Evolutionary conservation across 2,888 invertebrate genomes (phyloP), one percentile per base, ranked within the genome.

Genomic region (Stenodera caucasica): DNA sequence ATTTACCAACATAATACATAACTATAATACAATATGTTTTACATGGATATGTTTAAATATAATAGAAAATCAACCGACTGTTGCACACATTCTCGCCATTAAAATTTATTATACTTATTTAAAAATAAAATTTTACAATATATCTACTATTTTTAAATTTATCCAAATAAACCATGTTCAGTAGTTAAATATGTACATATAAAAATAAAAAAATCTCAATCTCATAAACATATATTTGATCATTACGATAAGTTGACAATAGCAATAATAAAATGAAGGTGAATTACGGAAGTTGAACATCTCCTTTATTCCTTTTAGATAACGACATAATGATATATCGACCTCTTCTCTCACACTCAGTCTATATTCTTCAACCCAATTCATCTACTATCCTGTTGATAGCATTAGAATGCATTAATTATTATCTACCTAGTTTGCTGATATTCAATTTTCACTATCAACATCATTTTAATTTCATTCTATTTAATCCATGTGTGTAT

Each of bases 191-290:
- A 18, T 15, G 18, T n/a, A 18, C 32, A 32, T 32, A 12, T n/a
- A 33, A 52, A 5, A 52, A 52, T 52, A 32, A 52, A 32, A n/a
- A 52, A 52, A 26, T 26, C 26, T 26, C 26, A 5, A 26, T n/a
- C 18, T 21, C 26, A 52, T 52, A 52, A 21, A 32, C 32, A 45
- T 45, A 45, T 21, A 45, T 30, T 35, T 52, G 52, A 52, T 52
- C 15, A 52, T 35, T 21, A 9, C 33, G 52, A 52, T 52, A 52
- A 52, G n/a, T 21, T 33, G 32, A 52, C 52, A 52, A 52, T 12
- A 30, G 52, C 32, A 52, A 52, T 52, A 52, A 52, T 18, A 52
- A 52, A 52, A 52, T 35, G 52, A 35, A 52, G 52, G 52, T 52
- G 33, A 52, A 52, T 52, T 52, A 52, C 32, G 33, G 52, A 52